These are phyloP conservation scores for Grus americana DNA, from an alignment of 2,113 vertebrate genomes.

Conservation along the genomic window DNA sequence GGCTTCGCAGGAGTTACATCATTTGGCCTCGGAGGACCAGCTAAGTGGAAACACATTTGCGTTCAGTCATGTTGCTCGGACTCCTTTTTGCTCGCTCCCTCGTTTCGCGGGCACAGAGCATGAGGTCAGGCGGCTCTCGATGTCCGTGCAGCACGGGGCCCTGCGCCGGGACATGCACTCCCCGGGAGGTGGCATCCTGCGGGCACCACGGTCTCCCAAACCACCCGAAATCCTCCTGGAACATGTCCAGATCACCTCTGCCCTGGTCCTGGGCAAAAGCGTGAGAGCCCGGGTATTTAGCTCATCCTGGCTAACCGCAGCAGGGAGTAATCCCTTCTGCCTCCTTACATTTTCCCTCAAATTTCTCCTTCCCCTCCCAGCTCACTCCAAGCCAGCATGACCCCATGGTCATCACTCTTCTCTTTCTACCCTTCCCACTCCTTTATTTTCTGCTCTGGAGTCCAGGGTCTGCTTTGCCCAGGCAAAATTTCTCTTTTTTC, in stretches of 20 bases:
- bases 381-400: fast-evolving
- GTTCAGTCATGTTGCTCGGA: not conserved
- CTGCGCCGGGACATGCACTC: fast-evolving
- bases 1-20: conserved; percentile 59
- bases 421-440: not conserved
- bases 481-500: not conserved
- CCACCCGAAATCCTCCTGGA: not conserved
- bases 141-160: not conserved
- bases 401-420: not conserved
- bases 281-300: fast-evolving
- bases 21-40: conserved; percentile 35
- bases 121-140: not conserved
- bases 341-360: not conserved
- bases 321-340: not conserved
- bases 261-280: not conserved
- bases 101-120: not conserved
- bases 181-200: fast-evolving
- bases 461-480: not conserved
- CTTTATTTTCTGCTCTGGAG: not conserved
- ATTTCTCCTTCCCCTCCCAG: not conserved
- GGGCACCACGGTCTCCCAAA: fast-evolving
- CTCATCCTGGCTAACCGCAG: not conserved
- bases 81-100: not conserved
- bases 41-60: conserved; percentile 69
- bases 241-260: fast-evolving